A percentile compares a stretch with the other conserved stretches of the same genome.
These are phyloP conservation scores for Strigamia transsilvanica DNA, from an alignment of 2,888 invertebrate genomes.

Conservation along the genomic window DNA sequence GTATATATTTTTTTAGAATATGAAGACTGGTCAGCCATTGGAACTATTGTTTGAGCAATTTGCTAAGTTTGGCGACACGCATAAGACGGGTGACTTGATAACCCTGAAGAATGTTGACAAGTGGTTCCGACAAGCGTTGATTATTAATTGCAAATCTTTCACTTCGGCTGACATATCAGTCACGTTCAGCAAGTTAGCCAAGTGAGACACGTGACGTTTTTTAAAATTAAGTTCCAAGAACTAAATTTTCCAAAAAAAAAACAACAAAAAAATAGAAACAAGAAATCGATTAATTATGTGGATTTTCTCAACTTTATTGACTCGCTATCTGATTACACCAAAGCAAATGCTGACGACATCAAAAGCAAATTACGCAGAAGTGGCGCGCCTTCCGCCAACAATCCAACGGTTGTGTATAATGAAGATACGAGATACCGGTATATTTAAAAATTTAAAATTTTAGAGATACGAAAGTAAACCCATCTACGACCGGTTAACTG, in stretches of 20 bases:
- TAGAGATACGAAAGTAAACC: constrained; percentile 41
- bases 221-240: background rate
- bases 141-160: constrained; percentile 51
- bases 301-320: constrained; percentile 53
- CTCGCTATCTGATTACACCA: constrained; percentile 13
- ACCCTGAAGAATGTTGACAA: constrained; percentile 54
- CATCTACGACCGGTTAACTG: constrained; percentile 53
- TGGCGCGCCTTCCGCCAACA: constrained; percentile 41
- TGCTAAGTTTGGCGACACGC: constrained; percentile 54
- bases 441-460: background rate
- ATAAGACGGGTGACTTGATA: constrained; percentile 51
- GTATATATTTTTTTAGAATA: background rate
- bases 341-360: constrained; percentile 44
- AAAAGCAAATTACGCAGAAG: constrained; percentile 39
- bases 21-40: constrained; percentile 51
- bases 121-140: constrained; percentile 52
- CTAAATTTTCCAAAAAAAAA: background rate
- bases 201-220: constrained; percentile 41
- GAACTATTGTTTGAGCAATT: constrained; percentile 54
- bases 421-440: background rate
- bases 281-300: constrained; percentile 53
- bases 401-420: constrained; percentile 49
- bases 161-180: constrained; percentile 53
- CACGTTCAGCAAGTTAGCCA: constrained; percentile 53
- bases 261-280: constrained; percentile 14